phyloP scores from a whole-genome alignment of 2,113 vertebrate species.

The Saguinus imperator region DNA sequence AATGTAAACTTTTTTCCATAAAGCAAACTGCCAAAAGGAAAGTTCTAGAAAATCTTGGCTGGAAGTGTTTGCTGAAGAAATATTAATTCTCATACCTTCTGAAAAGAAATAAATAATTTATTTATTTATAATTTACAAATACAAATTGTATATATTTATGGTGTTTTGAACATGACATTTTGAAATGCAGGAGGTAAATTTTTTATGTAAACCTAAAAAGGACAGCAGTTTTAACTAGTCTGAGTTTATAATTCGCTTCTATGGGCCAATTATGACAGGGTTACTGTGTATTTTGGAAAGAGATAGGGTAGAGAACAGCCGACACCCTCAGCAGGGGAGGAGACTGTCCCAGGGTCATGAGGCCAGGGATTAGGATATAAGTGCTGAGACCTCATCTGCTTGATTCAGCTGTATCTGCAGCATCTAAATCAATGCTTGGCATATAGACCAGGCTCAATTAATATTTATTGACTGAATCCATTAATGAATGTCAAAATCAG shows the following conservation, averaged over 20 bases:
- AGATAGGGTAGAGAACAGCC: background rate
- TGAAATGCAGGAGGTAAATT: background rate
- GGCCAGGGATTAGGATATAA: background rate
- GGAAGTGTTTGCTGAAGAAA: background rate
- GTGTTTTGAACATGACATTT: background rate
- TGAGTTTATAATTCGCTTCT: background rate
- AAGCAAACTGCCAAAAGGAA: background rate
- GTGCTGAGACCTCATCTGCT: background rate
- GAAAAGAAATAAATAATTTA: background rate
- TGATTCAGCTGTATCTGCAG: background rate
- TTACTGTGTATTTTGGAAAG: background rate
- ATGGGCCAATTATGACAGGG: background rate
- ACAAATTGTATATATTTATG: background rate
- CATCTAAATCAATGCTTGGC: background rate
- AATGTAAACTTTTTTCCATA: background rate
- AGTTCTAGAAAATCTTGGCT: conserved; percentile 4
- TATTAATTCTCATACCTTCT: background rate
- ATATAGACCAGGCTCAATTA: background rate
- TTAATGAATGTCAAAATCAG: background rate
- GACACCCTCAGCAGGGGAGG: background rate
- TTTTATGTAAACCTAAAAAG: background rate
- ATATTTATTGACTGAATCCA: background rate
- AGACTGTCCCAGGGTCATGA: too few species aligned
- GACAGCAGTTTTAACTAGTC: background rate
- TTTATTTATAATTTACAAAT: background rate